Base-by-base conservation (phyloP, 1,140 invertebrate species). In the Drosophila equinoxialis region DNA sequence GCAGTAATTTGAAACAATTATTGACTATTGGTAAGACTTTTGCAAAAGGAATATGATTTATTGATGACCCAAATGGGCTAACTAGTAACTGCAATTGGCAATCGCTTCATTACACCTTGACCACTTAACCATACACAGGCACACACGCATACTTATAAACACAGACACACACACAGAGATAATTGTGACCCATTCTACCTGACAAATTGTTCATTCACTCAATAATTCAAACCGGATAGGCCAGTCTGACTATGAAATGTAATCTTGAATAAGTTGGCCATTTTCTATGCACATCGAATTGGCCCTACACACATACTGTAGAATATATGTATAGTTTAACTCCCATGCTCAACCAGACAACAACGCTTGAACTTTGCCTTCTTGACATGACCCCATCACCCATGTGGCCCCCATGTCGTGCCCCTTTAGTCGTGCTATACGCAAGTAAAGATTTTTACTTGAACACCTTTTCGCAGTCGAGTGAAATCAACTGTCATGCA, bases 401-500 rank as follows among this genome's bases (percentile, higher is more conserved):
- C 17, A 3, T 3, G 6, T 17, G 30, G 30, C 30, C 45, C 2
- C 6, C 14, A n/a, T 17, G 17, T 17, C 1, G 17, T 48, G 8
- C 39, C 35, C 37, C 7, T 58, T 45, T 59, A 30, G 42, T 45
- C 39, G 10, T 1, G 35, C 8, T 11, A 37, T 59, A 65, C 30
- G 54, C 6, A 48, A 48, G 14, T 14, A 20, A 17, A 20, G 17
- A 23, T 33, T 62, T 59, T 17, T 33, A 41, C 63, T 48, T 68
- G 71, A 82, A 85, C 82, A 85, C 82, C 82, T 85, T 74, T 23
- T 14, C 30, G 30, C 63, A 76, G 54, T 75, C 75, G 65, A 80
- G 75, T 85, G 75, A 79, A 86, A 76, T 86, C 82, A 87, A 74
- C 67, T 82, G 82, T 86, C 72, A 86, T 82, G 75, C 83, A 86